A percentile compares a stretch with the other conserved stretches of the same genome.
These are phyloP conservation scores for Ostrea edulis DNA, from an alignment of 1,140 invertebrate genomes.

Conservation along the genomic window DNA sequence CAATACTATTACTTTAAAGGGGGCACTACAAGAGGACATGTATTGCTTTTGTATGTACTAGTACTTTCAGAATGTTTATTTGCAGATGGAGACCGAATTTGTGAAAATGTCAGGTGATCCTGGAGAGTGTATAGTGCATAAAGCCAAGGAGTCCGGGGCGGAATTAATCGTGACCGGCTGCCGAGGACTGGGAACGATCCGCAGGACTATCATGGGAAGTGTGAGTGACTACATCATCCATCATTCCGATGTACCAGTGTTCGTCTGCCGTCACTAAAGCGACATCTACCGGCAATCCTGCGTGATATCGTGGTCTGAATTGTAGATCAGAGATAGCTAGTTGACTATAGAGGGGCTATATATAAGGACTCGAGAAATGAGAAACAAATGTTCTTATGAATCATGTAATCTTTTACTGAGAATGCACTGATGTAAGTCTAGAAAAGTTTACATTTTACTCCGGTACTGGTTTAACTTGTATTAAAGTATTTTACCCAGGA, in stretches of 20 bases:
- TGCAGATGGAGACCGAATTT: constrained; percentile 57
- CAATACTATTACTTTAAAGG: no score
- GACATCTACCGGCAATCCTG: not conserved
- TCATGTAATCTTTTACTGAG: no score
- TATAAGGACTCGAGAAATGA: not conserved
- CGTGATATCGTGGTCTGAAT: not conserved
- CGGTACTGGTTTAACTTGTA: no score
- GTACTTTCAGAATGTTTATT: not conserved
- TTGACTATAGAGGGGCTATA: not conserved
- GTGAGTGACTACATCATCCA: constrained; percentile 71
- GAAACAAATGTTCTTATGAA: not conserved
- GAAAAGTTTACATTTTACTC: no score
- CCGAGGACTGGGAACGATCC: constrained; percentile 65
- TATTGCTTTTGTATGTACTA: not conserved
- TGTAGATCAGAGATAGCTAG: not conserved
- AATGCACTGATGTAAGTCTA: no score
- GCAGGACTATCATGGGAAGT: constrained; percentile 67
- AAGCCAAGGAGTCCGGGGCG: constrained; percentile 61
- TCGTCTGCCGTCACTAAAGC: constrained; percentile 53
- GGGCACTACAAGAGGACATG: no score
- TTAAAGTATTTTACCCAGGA: no score
- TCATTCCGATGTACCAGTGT: constrained; percentile 63
- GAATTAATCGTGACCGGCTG: constrained; percentile 66
- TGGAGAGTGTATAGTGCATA: constrained; percentile 59
- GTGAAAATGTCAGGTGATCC: constrained; percentile 57